phyloP scores from a whole-genome alignment of 1,140 invertebrate species.

The Drosophila burlai region DNA sequence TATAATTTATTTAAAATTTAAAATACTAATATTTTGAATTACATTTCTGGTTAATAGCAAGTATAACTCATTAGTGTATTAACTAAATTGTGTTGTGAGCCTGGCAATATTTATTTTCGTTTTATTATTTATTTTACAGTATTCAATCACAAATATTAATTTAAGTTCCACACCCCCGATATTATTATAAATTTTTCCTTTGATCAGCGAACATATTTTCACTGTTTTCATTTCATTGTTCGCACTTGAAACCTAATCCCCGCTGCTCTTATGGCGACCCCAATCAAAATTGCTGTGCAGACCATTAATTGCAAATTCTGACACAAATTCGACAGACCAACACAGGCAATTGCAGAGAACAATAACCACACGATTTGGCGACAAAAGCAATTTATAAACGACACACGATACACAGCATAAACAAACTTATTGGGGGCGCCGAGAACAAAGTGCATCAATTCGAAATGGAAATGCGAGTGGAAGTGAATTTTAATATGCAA shows the following conservation, averaged over 20 bases:
- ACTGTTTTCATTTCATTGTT: constrained; percentile 6
- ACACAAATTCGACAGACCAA: constrained; percentile 34
- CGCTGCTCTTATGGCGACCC: background rate
- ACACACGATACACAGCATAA: constrained; percentile 48
- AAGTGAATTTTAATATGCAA: constrained; percentile 70
- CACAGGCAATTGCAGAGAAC: constrained; percentile 16
- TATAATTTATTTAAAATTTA: no score
- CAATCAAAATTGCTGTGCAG: constrained; percentile 26
- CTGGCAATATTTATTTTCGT: no score
- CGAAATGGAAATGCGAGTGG: constrained; percentile 32
- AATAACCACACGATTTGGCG: constrained; percentile 38
- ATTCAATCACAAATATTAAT: background rate
- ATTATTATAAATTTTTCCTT: background rate
- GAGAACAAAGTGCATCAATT: constrained; percentile 47
- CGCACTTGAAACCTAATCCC: constrained; percentile 20
- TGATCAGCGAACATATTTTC: background rate
- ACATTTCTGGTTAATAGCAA: no score
- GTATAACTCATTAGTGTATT: no score
- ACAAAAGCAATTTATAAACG: constrained; percentile 46
- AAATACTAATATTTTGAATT: background rate
- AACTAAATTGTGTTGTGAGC: no score
- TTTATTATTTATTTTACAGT: background rate
- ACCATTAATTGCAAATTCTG: constrained; percentile 38
- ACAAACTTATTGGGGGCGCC: constrained; percentile 32
- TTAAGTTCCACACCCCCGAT: background rate